Base-by-base conservation (phyloP, 1,140 invertebrate species). In the Drosophila arawakana region DNA sequence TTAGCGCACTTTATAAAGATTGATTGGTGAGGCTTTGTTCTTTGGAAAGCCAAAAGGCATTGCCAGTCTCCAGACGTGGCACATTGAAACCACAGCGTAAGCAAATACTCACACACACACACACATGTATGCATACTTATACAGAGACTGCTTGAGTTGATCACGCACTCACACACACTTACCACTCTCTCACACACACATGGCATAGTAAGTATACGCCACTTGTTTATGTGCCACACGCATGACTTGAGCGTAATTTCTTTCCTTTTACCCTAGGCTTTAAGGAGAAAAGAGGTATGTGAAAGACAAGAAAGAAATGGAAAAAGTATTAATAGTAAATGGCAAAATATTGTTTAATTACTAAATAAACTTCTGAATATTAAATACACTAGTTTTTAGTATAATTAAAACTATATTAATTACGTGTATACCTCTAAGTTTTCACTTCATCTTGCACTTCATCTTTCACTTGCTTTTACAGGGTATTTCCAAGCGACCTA, bases 1-100 rank as follows among this genome's bases (percentile, higher is more conserved):
- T 84, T 84, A 84, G 81, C 81, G 74, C 74, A 78, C 78, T 85
- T 85, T 84, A 85, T 86, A 85, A 85, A 85, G 81, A 85, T 85
- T 85, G 81, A 85, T 85, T 85, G 81, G 81, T 43, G 66, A 39
- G 60, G 81, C 73, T 76, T 72, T 84, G 41, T 46, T 35, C 44
- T 35, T 13, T 39, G 18, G 21, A 58, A 13, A 11, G 15, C 34
- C 61, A 66, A 67, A 63, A 62, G 69, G 70, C 68, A 73, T 46
- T 50, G 35, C 35, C 58, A 63, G 72, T 46, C 57, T 41, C 35
- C 58, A 63, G 72, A 73, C 65, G 67, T 52, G 68, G 55, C 58
- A 47, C 66, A 57, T 35, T 61, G 60, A 80, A 84, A 60, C 81
- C 81, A 76, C 77, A 76, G 46, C 41, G 59, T 78, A 69, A 75